Conservation (phyloP, 1,140 invertebrate genomes). For the Drosophila funebris region DNA sequence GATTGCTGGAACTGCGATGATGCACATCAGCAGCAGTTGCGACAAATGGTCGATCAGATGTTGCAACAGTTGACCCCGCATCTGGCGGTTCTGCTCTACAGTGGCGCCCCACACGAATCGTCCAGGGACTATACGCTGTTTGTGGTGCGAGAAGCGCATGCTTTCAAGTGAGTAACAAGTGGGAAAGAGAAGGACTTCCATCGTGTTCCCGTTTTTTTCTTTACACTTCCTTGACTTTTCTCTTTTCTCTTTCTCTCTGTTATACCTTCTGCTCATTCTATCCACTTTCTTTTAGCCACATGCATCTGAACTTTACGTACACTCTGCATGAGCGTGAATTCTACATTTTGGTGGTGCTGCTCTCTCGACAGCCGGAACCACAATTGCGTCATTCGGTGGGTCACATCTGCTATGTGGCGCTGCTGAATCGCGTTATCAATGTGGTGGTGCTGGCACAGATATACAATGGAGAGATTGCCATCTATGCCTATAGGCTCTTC, state of each 20-base stretch:
- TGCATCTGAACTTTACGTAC: slow-evolving; percentile 20
- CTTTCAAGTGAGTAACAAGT: slow-evolving; percentile 41
- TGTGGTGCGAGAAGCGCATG: slow-evolving; percentile 35
- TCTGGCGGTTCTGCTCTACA: slow-evolving; percentile 34
- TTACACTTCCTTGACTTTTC: neutral
- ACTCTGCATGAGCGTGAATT: slow-evolving; percentile 42
- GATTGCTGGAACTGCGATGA: slow-evolving; percentile 28
- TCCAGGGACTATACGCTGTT: slow-evolving; percentile 57
- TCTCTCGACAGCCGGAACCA: neutral
- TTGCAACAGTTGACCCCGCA: slow-evolving; percentile 20
- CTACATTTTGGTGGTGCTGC: slow-evolving; percentile 55
- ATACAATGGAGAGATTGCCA: slow-evolving; percentile 16
- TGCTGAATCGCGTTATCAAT: slow-evolving; percentile 31
- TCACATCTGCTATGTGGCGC: slow-evolving; percentile 13
- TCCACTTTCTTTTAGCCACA: neutral
- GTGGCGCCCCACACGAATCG: neutral
- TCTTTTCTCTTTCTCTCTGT: neutral
- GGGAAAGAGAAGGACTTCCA: neutral
- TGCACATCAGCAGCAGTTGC: slow-evolving; percentile 14
- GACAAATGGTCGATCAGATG: slow-evolving; percentile 36
- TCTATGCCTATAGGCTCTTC: slow-evolving; percentile 50
- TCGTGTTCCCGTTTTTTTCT: too few species aligned
- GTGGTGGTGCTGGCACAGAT: slow-evolving; percentile 49
- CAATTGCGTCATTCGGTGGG: neutral
- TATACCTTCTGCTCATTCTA: neutral